A percentile compares a stretch with the other conserved stretches of the same genome.
These are phyloP conservation scores for Epirrhoe alternata DNA, from an alignment of 2,888 invertebrate species.

Conservation along the genomic window DNA sequence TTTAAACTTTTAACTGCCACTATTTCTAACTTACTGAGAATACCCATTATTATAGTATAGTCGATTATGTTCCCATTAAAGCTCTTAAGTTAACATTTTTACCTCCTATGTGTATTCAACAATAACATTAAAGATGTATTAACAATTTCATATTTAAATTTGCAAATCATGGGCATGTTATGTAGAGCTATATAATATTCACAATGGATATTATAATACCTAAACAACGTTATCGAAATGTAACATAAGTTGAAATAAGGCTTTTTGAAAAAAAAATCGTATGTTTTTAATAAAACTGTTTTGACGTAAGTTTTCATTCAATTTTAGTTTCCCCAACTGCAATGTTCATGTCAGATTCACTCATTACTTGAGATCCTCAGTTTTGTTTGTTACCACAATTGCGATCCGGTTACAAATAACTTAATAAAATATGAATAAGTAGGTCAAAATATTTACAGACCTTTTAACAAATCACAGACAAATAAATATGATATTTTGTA, in stretches of 20 bases:
- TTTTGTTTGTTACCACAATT: not conserved
- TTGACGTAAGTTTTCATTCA: too few relatives aligned
- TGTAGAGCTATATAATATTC: not conserved
- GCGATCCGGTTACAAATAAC: not conserved
- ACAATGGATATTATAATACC: not conserved
- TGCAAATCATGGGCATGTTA: not conserved
- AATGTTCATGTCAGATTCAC: too few relatives aligned
- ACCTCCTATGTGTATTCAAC: conserved; percentile 35
- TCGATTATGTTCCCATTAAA: conserved; percentile 33
- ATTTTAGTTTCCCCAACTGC: too few relatives aligned
- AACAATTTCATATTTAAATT: not conserved
- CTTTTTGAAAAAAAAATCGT: too few relatives aligned
- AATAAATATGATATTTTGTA: conserved; percentile 46
- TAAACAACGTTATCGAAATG: not conserved
- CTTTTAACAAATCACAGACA: conserved; percentile 36
- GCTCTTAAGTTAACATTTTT: conserved; percentile 37
- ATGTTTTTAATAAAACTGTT: too few relatives aligned
- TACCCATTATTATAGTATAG: conserved; percentile 23
- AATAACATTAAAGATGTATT: conserved; percentile 21
- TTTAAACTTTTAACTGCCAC: conserved; percentile 1
- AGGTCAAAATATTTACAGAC: conserved; percentile 17
- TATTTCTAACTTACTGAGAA: conserved; percentile 24
- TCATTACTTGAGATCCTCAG: too few relatives aligned
- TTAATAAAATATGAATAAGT: not conserved
- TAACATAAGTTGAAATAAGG: not conserved